These are phyloP conservation scores for Thumatha senex DNA, from an alignment of 2,888 invertebrate species.

Conservation along the genomic window DNA sequence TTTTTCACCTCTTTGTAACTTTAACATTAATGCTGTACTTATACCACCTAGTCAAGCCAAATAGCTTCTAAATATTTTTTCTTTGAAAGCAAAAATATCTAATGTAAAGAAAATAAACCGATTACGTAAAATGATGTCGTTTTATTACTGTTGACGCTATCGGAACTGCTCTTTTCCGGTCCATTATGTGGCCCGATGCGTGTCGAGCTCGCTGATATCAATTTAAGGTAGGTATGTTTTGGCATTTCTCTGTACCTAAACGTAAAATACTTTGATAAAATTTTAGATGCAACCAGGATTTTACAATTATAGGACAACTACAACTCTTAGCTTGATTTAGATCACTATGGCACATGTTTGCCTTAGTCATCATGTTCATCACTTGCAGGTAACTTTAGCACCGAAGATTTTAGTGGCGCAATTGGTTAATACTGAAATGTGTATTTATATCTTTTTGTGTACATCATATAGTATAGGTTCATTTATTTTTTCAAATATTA, in stretches of 20 bases:
- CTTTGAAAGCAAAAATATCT: conserved; percentile 72
- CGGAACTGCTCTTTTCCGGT: conserved; percentile 31
- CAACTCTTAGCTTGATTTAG: too few species aligned
- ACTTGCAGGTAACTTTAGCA: too few species aligned
- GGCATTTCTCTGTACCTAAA: conserved; percentile 16
- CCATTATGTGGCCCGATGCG: conserved; percentile 30
- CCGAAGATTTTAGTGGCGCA: too few species aligned
- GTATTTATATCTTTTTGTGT: too few species aligned
- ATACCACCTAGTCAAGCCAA: conserved; percentile 63
- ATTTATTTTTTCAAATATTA: too few species aligned
- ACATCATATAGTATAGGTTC: too few species aligned
- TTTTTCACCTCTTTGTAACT: conserved; percentile 76
- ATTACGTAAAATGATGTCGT: conserved; percentile 53
- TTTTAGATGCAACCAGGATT: too few species aligned
- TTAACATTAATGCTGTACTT: conserved; percentile 59
- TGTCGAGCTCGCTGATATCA: conserved; percentile 29
- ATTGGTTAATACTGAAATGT: too few species aligned
- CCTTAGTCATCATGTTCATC: too few species aligned
- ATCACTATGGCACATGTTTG: too few species aligned
- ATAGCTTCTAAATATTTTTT: conserved; percentile 71
- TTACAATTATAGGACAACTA: too few species aligned
- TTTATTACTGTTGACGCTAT: conserved; percentile 40
- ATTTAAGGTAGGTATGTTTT: conserved; percentile 27
- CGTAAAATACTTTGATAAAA: too few species aligned
- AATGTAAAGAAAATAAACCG: conserved; percentile 74